Evolutionary conservation across 2,113 vertebrate genomes (phyloP).

Genomic region (Lanius ludovicianus): DNA sequence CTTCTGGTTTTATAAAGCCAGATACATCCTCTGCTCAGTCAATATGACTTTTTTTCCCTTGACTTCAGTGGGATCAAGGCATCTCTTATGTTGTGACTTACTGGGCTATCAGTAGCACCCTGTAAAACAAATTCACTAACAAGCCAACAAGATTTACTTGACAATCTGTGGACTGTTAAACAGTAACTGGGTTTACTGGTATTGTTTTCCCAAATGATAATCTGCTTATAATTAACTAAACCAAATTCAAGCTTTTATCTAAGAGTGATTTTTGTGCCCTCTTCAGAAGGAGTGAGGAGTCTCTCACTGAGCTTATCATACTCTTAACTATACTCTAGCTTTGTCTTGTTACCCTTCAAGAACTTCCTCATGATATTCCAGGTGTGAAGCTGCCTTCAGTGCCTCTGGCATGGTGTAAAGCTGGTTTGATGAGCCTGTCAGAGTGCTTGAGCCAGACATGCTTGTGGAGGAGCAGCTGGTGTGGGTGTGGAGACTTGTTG

Average conservation of each 20-base stretch:
- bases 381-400: neutral
- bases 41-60: neutral
- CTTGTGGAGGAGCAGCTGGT: neutral
- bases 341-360: neutral
- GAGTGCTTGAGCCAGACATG: neutral
- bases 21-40: neutral
- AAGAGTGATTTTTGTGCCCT: neutral
- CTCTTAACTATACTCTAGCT: neutral
- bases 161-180: neutral
- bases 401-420: neutral
- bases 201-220: neutral
- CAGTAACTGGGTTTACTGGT: neutral
- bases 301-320: neutral
- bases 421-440: neutral
- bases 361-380: neutral
- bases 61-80: neutral
- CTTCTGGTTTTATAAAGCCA: neutral
- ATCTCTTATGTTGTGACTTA: neutral
- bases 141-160: fast-evolving
- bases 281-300: neutral
- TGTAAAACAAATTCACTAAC: neutral
- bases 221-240: neutral
- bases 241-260: neutral
- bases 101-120: neutral
- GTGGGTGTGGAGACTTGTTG: neutral